Evolutionary conservation across 2,888 invertebrate species (phyloP).

Genomic region (Mantis religiosa): DNA sequence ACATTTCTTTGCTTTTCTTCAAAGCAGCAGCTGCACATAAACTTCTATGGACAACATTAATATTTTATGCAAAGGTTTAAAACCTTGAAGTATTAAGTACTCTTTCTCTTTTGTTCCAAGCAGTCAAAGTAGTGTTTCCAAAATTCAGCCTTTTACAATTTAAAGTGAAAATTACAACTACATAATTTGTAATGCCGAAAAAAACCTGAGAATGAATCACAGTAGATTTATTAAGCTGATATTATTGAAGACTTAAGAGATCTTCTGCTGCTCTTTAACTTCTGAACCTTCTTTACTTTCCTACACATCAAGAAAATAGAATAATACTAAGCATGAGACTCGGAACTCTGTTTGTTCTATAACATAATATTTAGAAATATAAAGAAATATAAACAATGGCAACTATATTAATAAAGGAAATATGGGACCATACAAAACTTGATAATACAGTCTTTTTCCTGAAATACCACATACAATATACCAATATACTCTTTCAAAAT

Average conservation of each 20-base stretch:
- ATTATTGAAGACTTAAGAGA: background rate
- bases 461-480: background rate
- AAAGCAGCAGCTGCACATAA: background rate
- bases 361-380: background rate
- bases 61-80: background rate
- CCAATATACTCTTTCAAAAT: background rate
- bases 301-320: background rate
- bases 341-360: background rate
- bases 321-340: background rate
- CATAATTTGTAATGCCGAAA: background rate
- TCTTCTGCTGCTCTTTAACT: background rate
- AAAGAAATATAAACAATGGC: background rate
- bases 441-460: background rate
- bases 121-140: background rate
- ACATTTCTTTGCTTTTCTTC: background rate
- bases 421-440: background rate
- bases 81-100: background rate
- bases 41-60: background rate
- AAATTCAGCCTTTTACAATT: background rate
- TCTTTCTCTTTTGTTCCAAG: background rate
- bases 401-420: background rate
- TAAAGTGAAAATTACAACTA: background rate
- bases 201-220: background rate
- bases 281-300: background rate
- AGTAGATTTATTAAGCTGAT: background rate